phyloP scores from a whole-genome alignment of 1,140 invertebrate species.

The Bombus waltoni region DNA sequence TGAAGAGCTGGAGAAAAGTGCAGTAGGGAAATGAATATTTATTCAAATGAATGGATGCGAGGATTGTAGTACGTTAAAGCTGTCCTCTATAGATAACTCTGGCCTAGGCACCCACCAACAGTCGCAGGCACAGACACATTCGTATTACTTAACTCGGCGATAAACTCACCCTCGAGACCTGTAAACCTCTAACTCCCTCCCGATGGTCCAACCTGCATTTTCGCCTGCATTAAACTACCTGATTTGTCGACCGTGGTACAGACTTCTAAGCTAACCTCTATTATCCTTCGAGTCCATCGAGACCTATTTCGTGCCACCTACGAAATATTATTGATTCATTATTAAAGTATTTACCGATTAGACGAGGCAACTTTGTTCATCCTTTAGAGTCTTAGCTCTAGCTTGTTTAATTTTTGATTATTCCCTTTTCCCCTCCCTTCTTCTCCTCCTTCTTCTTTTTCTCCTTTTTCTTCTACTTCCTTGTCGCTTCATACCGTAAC shows the following conservation, averaged over 20 bases:
- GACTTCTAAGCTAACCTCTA: slow-evolving; percentile 63
- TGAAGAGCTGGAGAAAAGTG: slow-evolving; percentile 6
- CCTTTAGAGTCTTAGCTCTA: too few relatives aligned
- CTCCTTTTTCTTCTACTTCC: background rate
- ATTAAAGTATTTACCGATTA: background rate
- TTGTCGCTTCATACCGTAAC: background rate
- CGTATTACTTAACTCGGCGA: slow-evolving; percentile 79
- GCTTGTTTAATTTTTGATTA: too few relatives aligned
- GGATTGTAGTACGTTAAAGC: slow-evolving; percentile 68
- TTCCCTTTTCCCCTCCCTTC: background rate
- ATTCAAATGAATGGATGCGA: slow-evolving; percentile 70
- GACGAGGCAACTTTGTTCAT: background rate
- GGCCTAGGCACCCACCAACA: slow-evolving; percentile 68
- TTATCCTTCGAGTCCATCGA: slow-evolving; percentile 58
- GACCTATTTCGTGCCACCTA: slow-evolving; percentile 4
- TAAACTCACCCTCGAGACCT: slow-evolving; percentile 77
- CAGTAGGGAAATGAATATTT: slow-evolving; percentile 71
- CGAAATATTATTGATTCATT: slow-evolving; percentile 26
- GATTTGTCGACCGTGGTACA: slow-evolving; percentile 70
- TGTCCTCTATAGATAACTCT: slow-evolving; percentile 75
- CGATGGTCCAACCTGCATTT: slow-evolving; percentile 68
- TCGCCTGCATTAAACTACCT: slow-evolving; percentile 71
- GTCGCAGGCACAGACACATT: slow-evolving; percentile 74
- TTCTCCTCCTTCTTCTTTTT: background rate
- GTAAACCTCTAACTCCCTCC: slow-evolving; percentile 71